Conservation (phyloP, 2,113 vertebrate species). For the Forbesichthys agassizii region DNA sequence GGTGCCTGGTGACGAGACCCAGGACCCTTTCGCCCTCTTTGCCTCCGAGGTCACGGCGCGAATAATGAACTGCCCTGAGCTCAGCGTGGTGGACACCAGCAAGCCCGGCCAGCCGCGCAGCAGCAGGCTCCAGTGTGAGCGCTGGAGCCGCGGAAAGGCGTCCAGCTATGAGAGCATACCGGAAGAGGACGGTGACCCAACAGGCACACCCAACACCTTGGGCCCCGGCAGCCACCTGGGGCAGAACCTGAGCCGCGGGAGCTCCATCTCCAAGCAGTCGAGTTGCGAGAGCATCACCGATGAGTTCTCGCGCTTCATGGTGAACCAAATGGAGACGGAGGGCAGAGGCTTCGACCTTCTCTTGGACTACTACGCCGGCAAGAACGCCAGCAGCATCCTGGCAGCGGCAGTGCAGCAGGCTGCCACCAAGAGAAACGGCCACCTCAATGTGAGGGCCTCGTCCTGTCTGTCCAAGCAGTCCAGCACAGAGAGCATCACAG, state of each 20-base stretch:
- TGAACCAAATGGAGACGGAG: slow-evolving; percentile 97
- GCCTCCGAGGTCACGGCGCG: slow-evolving; percentile 92
- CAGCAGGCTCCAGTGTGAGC: slow-evolving; percentile 87
- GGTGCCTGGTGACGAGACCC: slow-evolving; percentile 82
- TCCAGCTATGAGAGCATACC: slow-evolving; percentile 97
- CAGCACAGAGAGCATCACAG: slow-evolving; percentile 97
- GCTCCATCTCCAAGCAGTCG: slow-evolving; percentile 96
- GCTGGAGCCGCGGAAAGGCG: slow-evolving; percentile 88
- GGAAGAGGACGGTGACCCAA: slow-evolving; percentile 83
- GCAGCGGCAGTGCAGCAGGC: slow-evolving; percentile 89
- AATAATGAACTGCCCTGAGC: slow-evolving; percentile 92
- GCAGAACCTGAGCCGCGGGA: slow-evolving; percentile 87
- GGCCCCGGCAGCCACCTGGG: slow-evolving; percentile 81
- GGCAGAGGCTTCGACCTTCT: slow-evolving; percentile 92
- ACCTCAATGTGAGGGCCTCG: slow-evolving; percentile 82
- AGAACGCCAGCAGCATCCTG: slow-evolving; percentile 92
- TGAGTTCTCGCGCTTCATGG: slow-evolving; percentile 97
- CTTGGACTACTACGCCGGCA: slow-evolving; percentile 95
- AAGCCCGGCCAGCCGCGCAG: slow-evolving; percentile 88
- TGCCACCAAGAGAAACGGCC: slow-evolving; percentile 84
- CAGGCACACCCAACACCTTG: slow-evolving; percentile 75
- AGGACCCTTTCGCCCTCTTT: slow-evolving; percentile 87
- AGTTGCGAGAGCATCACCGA: slow-evolving; percentile 98
- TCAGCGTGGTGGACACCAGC: slow-evolving; percentile 84
- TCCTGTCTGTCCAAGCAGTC: slow-evolving; percentile 95